Base-by-base conservation (phyloP, 2,888 invertebrate genomes). In the Syrista parreyssii region DNA sequence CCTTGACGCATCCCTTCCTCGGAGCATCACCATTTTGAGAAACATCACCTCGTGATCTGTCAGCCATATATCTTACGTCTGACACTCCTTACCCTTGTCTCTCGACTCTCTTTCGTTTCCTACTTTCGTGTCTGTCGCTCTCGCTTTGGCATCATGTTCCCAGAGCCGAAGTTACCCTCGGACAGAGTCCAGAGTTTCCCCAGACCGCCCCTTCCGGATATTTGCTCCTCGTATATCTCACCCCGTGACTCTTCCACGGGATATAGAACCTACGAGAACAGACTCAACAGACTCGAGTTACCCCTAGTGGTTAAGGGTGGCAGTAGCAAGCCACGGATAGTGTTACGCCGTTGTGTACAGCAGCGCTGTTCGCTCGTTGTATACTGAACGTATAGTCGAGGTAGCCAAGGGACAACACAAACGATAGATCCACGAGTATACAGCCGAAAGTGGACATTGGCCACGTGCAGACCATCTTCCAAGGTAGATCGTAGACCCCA, bases 201-300 rank as follows among this genome's bases (percentile, higher is more conserved):
- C 78, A 84, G 84, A 85, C 85, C 89, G 88, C 88, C 89, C 82
- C 78, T 88, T 88, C 83, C 82, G 84, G 88, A 87, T 89, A 87
- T 85, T 85, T 82, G 82, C 82, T 84, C 82, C 82, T 82, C 87
- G 85, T 87, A 87, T 87, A 86, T 88, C 85, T 84, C 79, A 4
- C 31, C 71, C 71, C 9, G 71, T 31, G 71, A 33, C 71, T 31
- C 71, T 6, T 55, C 23, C 55, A 55, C 55, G 55, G 23, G 15
- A 2, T 55, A 55, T 55, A 55, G 55, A 23, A 55, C 33, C 71
- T 15, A 71, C 71, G 71, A 12, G 71, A 71, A 33, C 32, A 71
- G 71, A 71, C 12, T 15, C 75, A 72, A 79, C 79, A 80, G 76
- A 76, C 75, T 77, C 79, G 81, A 81, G 78, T 84, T 83, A 82